Evolutionary conservation across 2,797 vertebrate species (phyloP).

Genomic region (Takifugu ocellatus): DNA sequence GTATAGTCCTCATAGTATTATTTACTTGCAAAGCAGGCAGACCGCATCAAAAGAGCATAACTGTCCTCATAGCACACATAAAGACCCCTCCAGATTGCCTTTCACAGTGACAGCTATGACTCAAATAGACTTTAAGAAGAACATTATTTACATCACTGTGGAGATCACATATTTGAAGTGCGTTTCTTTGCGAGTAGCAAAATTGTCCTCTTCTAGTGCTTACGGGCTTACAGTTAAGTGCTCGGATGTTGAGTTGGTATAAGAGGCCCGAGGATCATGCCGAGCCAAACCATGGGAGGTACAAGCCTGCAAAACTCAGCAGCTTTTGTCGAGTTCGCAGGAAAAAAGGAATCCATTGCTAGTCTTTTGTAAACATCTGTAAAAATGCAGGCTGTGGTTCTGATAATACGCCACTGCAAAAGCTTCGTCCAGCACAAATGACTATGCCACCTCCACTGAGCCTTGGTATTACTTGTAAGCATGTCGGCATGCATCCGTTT

Average conservation of each 20-base stretch:
- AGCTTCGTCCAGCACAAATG: constrained; percentile 33
- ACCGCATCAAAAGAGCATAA: constrained; percentile 22
- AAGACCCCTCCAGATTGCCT: constrained; percentile 70
- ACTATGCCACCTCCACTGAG: constrained; percentile 5
- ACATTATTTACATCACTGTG: constrained; percentile 73
- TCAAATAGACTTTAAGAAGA: constrained; percentile 73
- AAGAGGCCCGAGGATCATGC: constrained; percentile 55
- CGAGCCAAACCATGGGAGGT: constrained; percentile 45
- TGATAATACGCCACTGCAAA: constrained; percentile 25
- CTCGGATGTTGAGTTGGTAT: constrained; percentile 37
- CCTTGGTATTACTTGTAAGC: too few species aligned
- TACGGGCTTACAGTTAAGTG: constrained; percentile 54
- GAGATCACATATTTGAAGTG: constrained; percentile 55
- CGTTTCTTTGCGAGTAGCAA: constrained; percentile 59
- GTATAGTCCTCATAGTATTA: neutral
- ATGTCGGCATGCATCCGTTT: constrained; percentile 22
- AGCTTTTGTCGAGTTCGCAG: constrained; percentile 24
- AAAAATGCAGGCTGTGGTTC: constrained; percentile 51
- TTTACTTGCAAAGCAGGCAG: constrained; percentile 22
- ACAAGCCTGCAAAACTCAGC: constrained; percentile 52
- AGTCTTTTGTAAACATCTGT: constrained; percentile 28
- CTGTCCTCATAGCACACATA: constrained; percentile 38
- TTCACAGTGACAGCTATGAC: constrained; percentile 73
- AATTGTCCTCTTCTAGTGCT: constrained; percentile 61
- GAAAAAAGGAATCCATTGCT: neutral